Evolutionary conservation across 2,113 vertebrate genomes (phyloP), one percentile per base, ranked within the genome.

Genomic region (Podarcis cretensis): DNA sequence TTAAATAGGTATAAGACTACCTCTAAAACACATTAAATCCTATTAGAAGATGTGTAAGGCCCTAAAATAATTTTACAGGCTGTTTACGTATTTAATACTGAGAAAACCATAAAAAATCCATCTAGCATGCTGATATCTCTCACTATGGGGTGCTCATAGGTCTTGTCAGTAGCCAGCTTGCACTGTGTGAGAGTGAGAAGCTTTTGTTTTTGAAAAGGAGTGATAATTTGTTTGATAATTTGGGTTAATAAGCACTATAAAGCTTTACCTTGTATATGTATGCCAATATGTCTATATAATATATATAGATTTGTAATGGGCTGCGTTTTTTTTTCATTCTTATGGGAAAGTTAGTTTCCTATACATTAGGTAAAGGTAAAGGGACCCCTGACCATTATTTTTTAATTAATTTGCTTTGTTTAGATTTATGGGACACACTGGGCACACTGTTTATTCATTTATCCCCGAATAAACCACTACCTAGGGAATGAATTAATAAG

Each of bases 241-340:
- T 89, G 76, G 91, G 91, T 89, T 94, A 95, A 93, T 96, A 95
- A 94, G 95, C 93, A 96, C 95, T 95, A 92, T 93, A 93, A 89
- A 90, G 23, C 92, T 93, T 69, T 48, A 84, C 90, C 83, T 6
- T 54, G 13, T 16, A n/a, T 83, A 13, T 57, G 27, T n/a, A 21
- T 57, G 20, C 23, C 27, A 3, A 18, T 66, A 66, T 83, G 1
- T 20, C 87, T 94, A 77, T 89, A 88, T 93, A 92, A 21, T 13
- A 81, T 21, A 66, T 7, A 68, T 30, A 68, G 27, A 68, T 32
- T 21, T 20, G 5, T 35, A 35, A 63, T 63, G 59, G 59, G 18
- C 48, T 54, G 48, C 2, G 10, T 63, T 63, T 63, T 63, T 63
- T 63, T 5, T 1, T 1, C 13, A 63, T 63, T 63, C 59, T 63